These are phyloP conservation scores for Protonibea diacanthus DNA, from an alignment of 2,797 vertebrate species.

Conservation along the genomic window DNA sequence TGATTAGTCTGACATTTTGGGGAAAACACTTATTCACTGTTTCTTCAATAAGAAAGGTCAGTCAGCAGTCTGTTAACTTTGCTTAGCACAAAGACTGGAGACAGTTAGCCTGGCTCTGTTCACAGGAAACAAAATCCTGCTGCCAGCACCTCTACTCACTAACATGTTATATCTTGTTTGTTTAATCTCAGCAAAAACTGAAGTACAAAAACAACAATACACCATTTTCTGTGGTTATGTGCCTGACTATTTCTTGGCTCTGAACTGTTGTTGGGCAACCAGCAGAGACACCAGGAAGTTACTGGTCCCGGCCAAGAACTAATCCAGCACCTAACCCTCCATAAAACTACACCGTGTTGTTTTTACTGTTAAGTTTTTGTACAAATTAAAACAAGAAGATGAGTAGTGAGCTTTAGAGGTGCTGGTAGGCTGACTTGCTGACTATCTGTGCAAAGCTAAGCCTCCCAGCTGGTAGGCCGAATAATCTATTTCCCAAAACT, in stretches of 20 bases:
- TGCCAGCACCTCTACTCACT: neutral
- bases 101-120: neutral
- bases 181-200: neutral
- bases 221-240: neutral
- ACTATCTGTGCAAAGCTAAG: neutral
- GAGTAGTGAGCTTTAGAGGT: neutral
- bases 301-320: too few relatives aligned
- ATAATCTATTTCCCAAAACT: neutral
- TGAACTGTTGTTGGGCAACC: neutral
- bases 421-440: neutral
- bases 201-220: neutral
- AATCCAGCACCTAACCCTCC: too few relatives aligned
- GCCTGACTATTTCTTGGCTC: neutral
- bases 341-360: neutral
- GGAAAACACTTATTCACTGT: neutral
- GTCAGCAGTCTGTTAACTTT: neutral
- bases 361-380: neutral
- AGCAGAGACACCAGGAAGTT: neutral
- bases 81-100: neutral
- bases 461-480: neutral
- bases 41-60: neutral
- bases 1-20: neutral
- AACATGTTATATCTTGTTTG: neutral
- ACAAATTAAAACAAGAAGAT: neutral
- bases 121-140: neutral